These are phyloP conservation scores for Nymphicus hollandicus DNA, from an alignment of 2,113 vertebrate genomes.

Conservation along the genomic window DNA sequence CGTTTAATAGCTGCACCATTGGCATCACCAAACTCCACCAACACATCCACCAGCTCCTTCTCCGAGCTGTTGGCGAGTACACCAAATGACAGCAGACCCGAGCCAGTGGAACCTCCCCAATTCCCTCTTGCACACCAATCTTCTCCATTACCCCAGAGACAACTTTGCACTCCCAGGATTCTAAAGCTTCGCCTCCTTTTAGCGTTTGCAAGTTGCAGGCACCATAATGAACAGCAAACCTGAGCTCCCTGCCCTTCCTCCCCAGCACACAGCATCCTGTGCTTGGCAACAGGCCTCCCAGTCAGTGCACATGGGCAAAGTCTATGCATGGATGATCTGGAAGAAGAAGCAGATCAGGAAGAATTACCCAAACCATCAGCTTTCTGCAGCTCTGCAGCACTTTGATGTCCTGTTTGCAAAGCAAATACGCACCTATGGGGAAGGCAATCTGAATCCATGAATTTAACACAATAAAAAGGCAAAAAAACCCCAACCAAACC, in stretches of 20 bases:
- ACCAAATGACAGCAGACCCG: neutral
- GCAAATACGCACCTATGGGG: neutral
- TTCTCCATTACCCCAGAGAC: neutral
- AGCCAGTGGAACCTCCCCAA: neutral
- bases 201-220: neutral
- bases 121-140: neutral
- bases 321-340: neutral
- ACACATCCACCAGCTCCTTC: neutral
- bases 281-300: neutral
- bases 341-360: neutral
- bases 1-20: neutral
- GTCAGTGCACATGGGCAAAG: conserved; percentile 36
- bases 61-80: neutral
- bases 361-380: neutral
- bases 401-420: neutral
- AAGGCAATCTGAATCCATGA: neutral
- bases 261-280: accelerated
- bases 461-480: neutral
- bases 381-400: neutral
- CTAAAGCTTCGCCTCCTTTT: neutral
- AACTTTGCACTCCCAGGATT: neutral
- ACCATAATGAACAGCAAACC: neutral
- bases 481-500: neutral
- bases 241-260: neutral
- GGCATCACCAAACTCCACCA: neutral